These are phyloP conservation scores for Neogale vison DNA, from an alignment of 2,113 vertebrate genomes.

Conservation along the genomic window DNA sequence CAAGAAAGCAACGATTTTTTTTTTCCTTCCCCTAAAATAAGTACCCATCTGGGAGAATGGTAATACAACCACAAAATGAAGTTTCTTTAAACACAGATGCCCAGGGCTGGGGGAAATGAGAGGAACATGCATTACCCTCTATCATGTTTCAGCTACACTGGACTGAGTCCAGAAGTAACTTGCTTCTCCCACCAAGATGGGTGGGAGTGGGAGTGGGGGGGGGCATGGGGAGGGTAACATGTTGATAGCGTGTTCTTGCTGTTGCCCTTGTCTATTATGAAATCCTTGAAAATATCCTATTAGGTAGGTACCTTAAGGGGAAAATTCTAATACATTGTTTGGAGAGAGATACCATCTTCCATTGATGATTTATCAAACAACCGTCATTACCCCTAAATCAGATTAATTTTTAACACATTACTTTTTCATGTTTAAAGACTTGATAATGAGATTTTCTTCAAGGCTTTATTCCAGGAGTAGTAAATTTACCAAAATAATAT, in stretches of 20 bases:
- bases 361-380: neutral
- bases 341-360: neutral
- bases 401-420: neutral
- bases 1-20: slow-evolving; percentile 26
- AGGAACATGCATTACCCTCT: neutral
- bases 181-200: too few relatives aligned
- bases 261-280: neutral
- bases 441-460: slow-evolving; percentile 39
- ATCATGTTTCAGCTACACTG: neutral
- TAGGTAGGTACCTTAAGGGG: neutral
- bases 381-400: neutral
- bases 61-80: neutral
- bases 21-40: neutral
- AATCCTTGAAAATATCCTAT: neutral
- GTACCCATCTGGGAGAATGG: slow-evolving; percentile 20
- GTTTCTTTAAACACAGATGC: slow-evolving; percentile 22
- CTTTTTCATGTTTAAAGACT: slow-evolving; percentile 26
- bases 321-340: neutral
- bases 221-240: too few relatives aligned
- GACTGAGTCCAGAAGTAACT: neutral
- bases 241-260: fast-evolving
- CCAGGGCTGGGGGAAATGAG: neutral
- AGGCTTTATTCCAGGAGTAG: neutral
- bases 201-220: too few relatives aligned
- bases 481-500: neutral